phyloP scores from a whole-genome alignment of 1,140 invertebrate species.

The Hyposmocoma kahamanoa region DNA sequence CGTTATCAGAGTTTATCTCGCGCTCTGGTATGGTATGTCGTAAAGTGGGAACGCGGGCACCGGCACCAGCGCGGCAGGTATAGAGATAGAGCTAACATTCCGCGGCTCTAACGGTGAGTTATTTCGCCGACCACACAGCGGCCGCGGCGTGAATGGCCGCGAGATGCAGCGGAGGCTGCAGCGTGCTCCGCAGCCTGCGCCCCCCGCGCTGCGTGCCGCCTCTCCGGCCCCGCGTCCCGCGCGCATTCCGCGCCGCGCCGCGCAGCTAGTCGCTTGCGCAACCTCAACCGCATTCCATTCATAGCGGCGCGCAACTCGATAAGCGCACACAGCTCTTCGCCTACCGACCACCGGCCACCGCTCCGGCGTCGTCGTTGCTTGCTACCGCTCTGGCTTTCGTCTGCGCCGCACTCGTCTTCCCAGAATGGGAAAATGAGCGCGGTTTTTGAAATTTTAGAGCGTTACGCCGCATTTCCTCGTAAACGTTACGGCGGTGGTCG shows the following conservation, averaged over 20 bases:
- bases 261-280: constrained; percentile 56
- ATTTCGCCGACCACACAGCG: constrained; percentile 61
- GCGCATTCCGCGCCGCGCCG: constrained; percentile 22
- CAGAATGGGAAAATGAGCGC: constrained; percentile 46
- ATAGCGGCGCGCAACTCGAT: constrained; percentile 57
- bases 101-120: constrained; percentile 66
- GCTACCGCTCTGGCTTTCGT: constrained; percentile 8
- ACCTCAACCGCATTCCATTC: constrained; percentile 68
- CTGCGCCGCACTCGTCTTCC: constrained; percentile 31
- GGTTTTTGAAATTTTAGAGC: constrained; percentile 64
- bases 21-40: constrained; percentile 18
- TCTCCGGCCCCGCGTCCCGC: constrained; percentile 9
- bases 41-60: constrained; percentile 18
- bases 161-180: constrained; percentile 58
- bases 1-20: constrained; percentile 21
- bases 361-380: constrained; percentile 13
- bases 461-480: constrained; percentile 67
- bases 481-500: constrained; percentile 63
- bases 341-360: constrained; percentile 4
- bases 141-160: constrained; percentile 62
- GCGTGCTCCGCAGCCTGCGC: constrained; percentile 31
- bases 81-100: constrained; percentile 62
- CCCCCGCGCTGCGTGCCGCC: constrained; percentile 10
- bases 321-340: too few species aligned
- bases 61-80: constrained; percentile 10